A percentile compares a stretch with the other conserved stretches of the same genome.
These are phyloP conservation scores for Ceraclea dissimilis DNA, from an alignment of 2,888 invertebrate genomes.

Conservation along the genomic window DNA sequence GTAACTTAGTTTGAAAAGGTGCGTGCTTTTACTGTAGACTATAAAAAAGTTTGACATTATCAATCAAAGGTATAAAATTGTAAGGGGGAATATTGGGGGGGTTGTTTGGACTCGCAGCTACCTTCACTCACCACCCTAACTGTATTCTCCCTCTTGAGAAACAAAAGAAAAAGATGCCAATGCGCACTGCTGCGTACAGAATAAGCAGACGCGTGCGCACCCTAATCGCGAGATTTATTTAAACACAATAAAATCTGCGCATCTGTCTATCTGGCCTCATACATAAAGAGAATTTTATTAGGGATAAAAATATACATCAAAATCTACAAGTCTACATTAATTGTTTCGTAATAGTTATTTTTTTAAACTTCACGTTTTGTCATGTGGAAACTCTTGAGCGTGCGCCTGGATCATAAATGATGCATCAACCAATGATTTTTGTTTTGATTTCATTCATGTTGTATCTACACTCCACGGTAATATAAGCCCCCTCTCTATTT, in stretches of 20 bases:
- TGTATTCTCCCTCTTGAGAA: slow-evolving; percentile 22
- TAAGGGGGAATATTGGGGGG: neutral
- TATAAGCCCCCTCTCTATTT: neutral
- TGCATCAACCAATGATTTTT: neutral
- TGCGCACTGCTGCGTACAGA: neutral
- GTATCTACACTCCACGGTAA: no score
- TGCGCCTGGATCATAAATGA: neutral
- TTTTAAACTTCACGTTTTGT: neutral
- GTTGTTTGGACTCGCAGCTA: slow-evolving; percentile 9
- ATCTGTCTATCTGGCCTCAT: slow-evolving; percentile 16
- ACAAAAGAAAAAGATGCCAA: slow-evolving; percentile 26
- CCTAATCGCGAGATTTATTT: slow-evolving; percentile 16
- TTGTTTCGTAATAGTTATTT: neutral
- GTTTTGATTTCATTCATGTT: neutral
- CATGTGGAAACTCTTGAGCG: neutral
- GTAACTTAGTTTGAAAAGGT: no score
- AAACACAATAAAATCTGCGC: slow-evolving; percentile 15
- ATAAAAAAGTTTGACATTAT: slow-evolving; percentile 18
- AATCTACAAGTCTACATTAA: neutral
- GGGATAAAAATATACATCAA: neutral
- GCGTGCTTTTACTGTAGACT: no score
- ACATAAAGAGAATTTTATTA: neutral
- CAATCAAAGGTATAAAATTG: slow-evolving; percentile 3
- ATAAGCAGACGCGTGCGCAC: slow-evolving; percentile 11
- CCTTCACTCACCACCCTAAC: slow-evolving; percentile 14